A percentile compares a stretch with the other conserved stretches of the same genome.
These are phyloP conservation scores for Ophiothrix spiculata DNA, from an alignment of 35 echinoderm and acorn worm genomes.

Conservation along the genomic window DNA sequence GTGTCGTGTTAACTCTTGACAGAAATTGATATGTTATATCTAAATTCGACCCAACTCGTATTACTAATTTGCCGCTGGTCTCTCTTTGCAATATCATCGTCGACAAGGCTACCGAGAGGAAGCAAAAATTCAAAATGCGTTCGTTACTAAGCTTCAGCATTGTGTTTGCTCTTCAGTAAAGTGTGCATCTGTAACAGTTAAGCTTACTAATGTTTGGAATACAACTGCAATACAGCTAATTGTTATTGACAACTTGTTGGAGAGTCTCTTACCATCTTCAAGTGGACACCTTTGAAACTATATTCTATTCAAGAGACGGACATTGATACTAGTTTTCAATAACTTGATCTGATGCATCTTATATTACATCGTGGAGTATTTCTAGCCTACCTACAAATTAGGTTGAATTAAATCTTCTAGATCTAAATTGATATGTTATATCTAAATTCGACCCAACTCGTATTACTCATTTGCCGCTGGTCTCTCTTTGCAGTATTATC, in stretches of 20 bases:
- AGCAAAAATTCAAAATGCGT: too few species aligned
- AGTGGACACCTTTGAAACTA: background rate
- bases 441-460: too few species aligned
- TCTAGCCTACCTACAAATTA: too few species aligned
- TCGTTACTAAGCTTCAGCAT: too few species aligned
- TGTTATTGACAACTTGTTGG: background rate
- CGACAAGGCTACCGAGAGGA: background rate
- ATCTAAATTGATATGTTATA: too few species aligned
- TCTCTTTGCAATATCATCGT: background rate
- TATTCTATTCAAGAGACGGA: background rate
- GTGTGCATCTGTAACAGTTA: too few species aligned
- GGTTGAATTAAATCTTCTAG: background rate
- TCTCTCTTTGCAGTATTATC: too few species aligned
- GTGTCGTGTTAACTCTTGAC: conserved; percentile 1
- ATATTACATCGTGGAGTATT: background rate
- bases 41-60: background rate
- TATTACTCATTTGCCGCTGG: too few species aligned
- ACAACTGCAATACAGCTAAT: background rate
- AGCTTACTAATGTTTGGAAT: too few species aligned
- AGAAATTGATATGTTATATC: conserved; percentile 14
- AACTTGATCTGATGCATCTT: background rate
- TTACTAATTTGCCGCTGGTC: conserved; percentile 2
- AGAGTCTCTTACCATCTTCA: background rate
- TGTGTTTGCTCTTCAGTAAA: too few species aligned
- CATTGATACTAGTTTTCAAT: background rate